Percentiles rank a stretch among this genome's conserved stretches.
These are phyloP conservation scores for Phyto melanocephala DNA, from an alignment of 2,888 invertebrate genomes.

Conservation along the genomic window DNA sequence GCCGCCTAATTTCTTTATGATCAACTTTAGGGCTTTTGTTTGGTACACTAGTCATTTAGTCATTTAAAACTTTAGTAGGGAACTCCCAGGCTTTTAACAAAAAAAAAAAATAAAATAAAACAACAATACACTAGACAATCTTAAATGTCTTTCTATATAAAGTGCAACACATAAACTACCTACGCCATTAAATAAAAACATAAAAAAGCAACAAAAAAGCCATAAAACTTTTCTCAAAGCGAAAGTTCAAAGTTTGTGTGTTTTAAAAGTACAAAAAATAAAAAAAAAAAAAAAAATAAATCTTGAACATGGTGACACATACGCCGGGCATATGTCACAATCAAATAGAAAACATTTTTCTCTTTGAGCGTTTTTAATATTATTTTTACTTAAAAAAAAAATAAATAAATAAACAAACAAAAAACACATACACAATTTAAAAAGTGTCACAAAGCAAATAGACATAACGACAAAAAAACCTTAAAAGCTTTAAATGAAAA, in stretches of 20 bases:
- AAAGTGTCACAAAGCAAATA: constrained; percentile 30
- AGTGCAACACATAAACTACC: constrained; percentile 19
- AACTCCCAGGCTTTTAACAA: not conserved
- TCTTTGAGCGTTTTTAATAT: not conserved
- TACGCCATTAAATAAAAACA: not conserved
- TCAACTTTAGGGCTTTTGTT: too few relatives aligned
- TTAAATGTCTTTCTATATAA: not conserved
- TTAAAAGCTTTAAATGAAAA: constrained; percentile 37
- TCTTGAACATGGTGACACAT: constrained; percentile 29
- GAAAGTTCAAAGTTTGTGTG: constrained; percentile 51
- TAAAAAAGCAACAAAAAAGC: constrained; percentile 11
- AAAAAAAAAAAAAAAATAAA: not conserved
- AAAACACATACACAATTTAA: constrained; percentile 21
- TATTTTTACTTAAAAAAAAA: constrained; percentile 28
- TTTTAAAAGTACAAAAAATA: constrained; percentile 5
- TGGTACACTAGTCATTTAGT: too few relatives aligned
- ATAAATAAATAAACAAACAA: too few relatives aligned
- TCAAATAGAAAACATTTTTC: constrained; percentile 12
- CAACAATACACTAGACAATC: not conserved
- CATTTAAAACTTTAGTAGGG: too few relatives aligned
- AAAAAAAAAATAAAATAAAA: not conserved
- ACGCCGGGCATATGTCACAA: constrained; percentile 44
- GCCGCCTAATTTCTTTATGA: too few relatives aligned
- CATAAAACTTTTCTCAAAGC: constrained; percentile 25
- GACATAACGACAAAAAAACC: constrained; percentile 12